Base-by-base conservation (phyloP, 2,797 vertebrate genomes). In the Amphiprion clarkii region DNA sequence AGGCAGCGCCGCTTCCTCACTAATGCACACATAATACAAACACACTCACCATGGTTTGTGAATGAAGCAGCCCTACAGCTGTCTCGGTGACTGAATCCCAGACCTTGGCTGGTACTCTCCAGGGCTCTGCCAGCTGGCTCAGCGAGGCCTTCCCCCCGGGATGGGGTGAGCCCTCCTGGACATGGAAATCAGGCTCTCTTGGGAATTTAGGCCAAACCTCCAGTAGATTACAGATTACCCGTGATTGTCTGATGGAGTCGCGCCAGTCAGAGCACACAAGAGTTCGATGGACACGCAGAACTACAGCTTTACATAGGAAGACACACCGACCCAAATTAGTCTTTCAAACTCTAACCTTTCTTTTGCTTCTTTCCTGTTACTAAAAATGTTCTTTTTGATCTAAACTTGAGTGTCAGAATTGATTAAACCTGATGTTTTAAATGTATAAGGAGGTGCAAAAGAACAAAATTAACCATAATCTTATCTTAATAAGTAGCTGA, bases 141-240 rank as follows among this genome's bases (percentile, higher is more conserved):
- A 71, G 64, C 60, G 56, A 75, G 71, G 59, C 75, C 77, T 57
- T 77, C 62, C 74, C 74, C 72, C 66, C 49, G 49, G 87, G 80
- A 78, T 17, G 48, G 81, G 77, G 82, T 82, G 64, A 85, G 52
- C 19, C 81, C 81, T 87, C 75, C 88, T 77, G 83, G 75, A 84
- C 72, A 52, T 67, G 72, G 66, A 87, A 90, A 86, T 81, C 67
- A 46, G 81, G 71, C 81, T 78, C 85, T 75, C 63, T 79, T 54
- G 42, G 72, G 81, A 87, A 92, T 92, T 88, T 86, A 88, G 88
- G 87, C 76, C 83, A 84, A 90, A 89, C 84, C 78, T 86, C 68
- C 76, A 79, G 76, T 84, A 88, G 88, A 90, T 93, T 90, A 89
- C 76, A 85, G 87, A 90, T 87, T 84, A 87, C 76, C 78, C 53